Evolutionary conservation across 2,888 invertebrate genomes (phyloP).

Genomic region (Pristionchus exspectatus): DNA sequence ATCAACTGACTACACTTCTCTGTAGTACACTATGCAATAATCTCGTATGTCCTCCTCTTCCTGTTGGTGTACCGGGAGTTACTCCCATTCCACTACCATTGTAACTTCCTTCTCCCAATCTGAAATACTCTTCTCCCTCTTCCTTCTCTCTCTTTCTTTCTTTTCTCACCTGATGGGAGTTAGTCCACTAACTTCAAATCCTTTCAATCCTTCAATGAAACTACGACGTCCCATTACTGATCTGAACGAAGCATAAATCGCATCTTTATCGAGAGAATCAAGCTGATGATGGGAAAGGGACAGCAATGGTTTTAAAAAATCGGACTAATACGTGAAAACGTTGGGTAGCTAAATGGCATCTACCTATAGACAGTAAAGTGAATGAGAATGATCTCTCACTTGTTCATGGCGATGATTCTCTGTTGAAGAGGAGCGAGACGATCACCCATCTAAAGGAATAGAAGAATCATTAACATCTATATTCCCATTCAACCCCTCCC

Average conservation of each 20-base stretch:
- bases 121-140: not conserved
- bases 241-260: not conserved
- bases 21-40: not conserved
- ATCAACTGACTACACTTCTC: not conserved
- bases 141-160: not conserved
- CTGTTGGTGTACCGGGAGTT: not conserved
- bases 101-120: conserved; percentile 4
- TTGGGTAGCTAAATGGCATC: too few species aligned
- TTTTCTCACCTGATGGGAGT: conserved; percentile 6
- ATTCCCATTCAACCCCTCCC: not conserved
- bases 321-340: too few species aligned
- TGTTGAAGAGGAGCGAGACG: conserved; percentile 11
- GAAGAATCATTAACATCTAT: not conserved
- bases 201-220: conserved; percentile 34
- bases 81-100: not conserved
- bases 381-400: not conserved
- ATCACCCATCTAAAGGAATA: conserved; percentile 26
- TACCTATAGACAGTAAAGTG: too few species aligned
- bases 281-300: too few species aligned
- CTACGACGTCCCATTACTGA: conserved; percentile 5
- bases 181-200: conserved; percentile 25
- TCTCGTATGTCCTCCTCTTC: not conserved
- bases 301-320: too few species aligned
- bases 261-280: too few species aligned
- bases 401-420: conserved; percentile 13